Conservation (phyloP, 2,113 vertebrate species). For the Panurus biarmicus region DNA sequence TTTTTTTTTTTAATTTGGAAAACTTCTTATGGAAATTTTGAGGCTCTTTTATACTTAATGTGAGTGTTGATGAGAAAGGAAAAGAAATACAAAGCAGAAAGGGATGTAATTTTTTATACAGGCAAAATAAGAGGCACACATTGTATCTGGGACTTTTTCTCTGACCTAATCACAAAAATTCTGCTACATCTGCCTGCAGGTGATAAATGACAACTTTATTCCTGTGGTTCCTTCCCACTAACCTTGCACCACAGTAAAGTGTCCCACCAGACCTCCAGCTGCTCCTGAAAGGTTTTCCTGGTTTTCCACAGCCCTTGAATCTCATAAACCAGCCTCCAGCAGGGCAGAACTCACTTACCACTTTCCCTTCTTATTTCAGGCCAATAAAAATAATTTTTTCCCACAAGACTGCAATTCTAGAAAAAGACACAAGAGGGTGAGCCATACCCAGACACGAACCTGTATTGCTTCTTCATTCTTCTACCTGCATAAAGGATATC, state of each 20-base stretch:
- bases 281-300: neutral
- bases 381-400: neutral
- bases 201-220: neutral
- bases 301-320: neutral
- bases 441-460: neutral
- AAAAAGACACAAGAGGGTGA: constrained; percentile 36
- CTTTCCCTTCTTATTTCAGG: neutral
- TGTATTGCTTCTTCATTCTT: neutral
- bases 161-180: neutral
- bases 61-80: neutral
- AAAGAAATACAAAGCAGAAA: neutral
- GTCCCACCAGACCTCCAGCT: neutral
- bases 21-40: neutral
- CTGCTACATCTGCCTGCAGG: neutral
- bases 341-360: neutral
- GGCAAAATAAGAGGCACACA: accelerated
- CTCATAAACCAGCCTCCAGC: neutral
- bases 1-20: neutral
- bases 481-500: neutral
- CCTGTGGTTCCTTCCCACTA: neutral
- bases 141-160: neutral
- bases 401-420: neutral
- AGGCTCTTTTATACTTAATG: neutral
- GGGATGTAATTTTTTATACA: neutral
- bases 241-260: neutral